These are phyloP conservation scores for Protobothrops mucrosquamatus DNA, from an alignment of 2,113 vertebrate genomes.

Conservation along the genomic window DNA sequence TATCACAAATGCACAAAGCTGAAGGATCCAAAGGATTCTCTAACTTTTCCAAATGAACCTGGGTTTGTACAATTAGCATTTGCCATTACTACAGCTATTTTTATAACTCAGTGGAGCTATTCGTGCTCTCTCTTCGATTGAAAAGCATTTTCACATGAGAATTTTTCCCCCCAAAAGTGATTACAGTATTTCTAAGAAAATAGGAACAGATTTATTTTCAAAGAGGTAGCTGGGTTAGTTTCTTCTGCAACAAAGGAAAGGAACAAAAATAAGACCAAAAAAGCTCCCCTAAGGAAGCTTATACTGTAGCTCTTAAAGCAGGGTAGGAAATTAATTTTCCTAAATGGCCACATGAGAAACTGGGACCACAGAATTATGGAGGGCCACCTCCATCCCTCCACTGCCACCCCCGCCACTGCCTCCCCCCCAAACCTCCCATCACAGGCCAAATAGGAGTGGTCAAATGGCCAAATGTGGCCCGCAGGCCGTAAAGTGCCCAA, in stretches of 20 bases:
- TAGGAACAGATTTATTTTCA: background rate
- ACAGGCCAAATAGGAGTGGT: background rate
- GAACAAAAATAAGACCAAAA: background rate
- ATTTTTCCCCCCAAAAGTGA: background rate
- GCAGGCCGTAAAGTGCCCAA: background rate
- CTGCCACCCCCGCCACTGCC: background rate
- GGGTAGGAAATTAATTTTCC: background rate
- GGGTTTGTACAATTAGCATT: constrained; percentile 57
- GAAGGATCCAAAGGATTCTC: constrained; percentile 42
- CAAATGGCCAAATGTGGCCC: background rate
- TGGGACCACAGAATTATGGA: background rate
- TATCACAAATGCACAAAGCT: constrained; percentile 57
- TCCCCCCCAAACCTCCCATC: background rate
- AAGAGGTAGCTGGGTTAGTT: background rate
- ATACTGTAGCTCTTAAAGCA: background rate
- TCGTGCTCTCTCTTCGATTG: background rate
- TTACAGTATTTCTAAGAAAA: background rate
- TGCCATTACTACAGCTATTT: constrained; percentile 37
- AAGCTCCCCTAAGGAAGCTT: background rate
- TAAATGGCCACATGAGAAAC: background rate
- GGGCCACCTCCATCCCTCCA: background rate
- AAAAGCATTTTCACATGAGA: background rate
- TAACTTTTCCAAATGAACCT: constrained; percentile 51
- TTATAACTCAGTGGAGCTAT: constrained; percentile 25
- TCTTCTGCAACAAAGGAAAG: background rate